phyloP scores from a whole-genome alignment of 2,888 invertebrate species.

The Platycnemis pennipes region DNA sequence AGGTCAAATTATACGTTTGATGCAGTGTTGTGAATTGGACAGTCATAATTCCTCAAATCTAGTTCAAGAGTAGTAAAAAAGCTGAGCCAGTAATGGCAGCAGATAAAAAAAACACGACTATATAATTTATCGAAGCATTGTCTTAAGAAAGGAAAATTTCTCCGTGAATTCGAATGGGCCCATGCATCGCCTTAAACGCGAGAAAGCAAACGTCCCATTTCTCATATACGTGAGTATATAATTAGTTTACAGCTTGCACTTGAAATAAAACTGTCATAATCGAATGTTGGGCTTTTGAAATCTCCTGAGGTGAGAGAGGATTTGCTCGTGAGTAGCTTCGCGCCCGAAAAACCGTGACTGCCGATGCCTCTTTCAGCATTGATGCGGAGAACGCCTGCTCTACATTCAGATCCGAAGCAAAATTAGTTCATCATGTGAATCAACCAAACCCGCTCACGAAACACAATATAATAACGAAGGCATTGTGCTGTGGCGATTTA shows the following conservation, averaged over 20 bases:
- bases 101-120: background rate
- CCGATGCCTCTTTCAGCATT: background rate
- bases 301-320: background rate
- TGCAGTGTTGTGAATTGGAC: too few species aligned
- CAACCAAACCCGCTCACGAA: background rate
- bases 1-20: too few species aligned
- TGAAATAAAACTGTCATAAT: background rate
- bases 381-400: background rate
- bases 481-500: background rate
- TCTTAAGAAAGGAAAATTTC: background rate
- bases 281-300: background rate
- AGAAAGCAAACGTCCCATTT: background rate
- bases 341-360: background rate
- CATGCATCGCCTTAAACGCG: background rate
- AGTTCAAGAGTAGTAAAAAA: background rate
- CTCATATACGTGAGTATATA: background rate
- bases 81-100: background rate
- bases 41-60: too few species aligned
- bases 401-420: background rate
- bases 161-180: background rate
- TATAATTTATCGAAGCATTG: background rate
- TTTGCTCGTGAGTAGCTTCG: background rate
- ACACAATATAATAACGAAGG: background rate
- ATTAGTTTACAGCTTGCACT: background rate
- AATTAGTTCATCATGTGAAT: background rate